Evolutionary conservation across 2,888 invertebrate species (phyloP), one percentile per base, ranked within the genome.

Genomic region (Tachystola acroxantha): DNA sequence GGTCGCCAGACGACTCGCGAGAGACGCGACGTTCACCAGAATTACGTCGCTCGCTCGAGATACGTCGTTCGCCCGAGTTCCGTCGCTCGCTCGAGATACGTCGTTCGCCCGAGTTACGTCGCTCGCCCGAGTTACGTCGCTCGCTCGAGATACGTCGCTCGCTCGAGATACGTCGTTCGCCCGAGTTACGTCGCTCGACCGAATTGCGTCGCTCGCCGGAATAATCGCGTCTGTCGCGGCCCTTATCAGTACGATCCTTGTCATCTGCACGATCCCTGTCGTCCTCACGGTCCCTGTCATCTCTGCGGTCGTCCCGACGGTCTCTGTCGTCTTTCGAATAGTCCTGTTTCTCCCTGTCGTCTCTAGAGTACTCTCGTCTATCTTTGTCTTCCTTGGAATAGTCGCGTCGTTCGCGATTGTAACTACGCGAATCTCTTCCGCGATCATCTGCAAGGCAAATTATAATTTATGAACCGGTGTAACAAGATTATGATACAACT

Each of bases 371-470:
- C 26, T 62, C 63, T 43, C 58, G 62, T 22, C 59, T 45, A 25
- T 71, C 69, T 28, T 63, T 64, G 50, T 72, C 68, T 37, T 73
- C 70, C 45, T 68, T 70, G 39, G 72, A 71, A 57, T 77, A 80
- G 46, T 77, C 81, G 42, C 80, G 80, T 13, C 64, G 49, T 42
- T 73, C 80, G 43, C 66, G 64, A 53, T 80, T 81, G 64, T 66
- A 84, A 51, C 72, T 75, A 42, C 82, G 82, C 2, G 77, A 67
- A 46, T 84, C 82, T 47, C 78, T 60, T 7, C 72, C 71, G 34
- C 79, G 77, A 24, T 80, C 80, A 36, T 80, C 79, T 77, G 57
- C 2, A 7, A 46, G 4, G 24, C 9, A 5, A 16, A 16, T n/a
- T n/a, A n/a, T n/a, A n/a, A n/a, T n/a, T n/a, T n/a, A n/a, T n/a